Evolutionary conservation across 2,888 invertebrate species (phyloP), one percentile per base, ranked within the genome.

Genomic region (Agrilus mali): DNA sequence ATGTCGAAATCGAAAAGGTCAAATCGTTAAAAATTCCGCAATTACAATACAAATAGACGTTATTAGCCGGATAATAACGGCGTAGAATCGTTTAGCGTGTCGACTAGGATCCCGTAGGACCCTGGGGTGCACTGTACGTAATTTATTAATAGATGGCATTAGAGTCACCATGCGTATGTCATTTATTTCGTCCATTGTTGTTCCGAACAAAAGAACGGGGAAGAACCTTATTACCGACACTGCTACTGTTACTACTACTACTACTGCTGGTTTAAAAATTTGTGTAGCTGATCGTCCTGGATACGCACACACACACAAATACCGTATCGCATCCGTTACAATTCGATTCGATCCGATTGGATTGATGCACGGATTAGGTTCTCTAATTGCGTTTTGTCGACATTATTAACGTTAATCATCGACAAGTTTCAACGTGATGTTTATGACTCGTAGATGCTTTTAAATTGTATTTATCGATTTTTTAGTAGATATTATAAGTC

Each of bases 41-140:
- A 67, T 67, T 67, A 67, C 66, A 67, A 67, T 66, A 67, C 66
- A 67, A 67, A 67, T 67, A 65, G 67, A 65, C 60, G 61, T 65
- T 64, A 66, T 67, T 67, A 67, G 61, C 53, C 56, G 60, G 62
- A 63, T 65, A 66, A 66, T 67, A 65, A 66, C 65, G 61, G 60
- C 61, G 64, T 62, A 63, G 60, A 63, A 65, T 65, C 65, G 66
- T 61, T 65, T 63, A 64, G 61, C 61, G 63, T 57, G 60, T 59
- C 56, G 53, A 48, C 48, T 44, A 46, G 46, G 46, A 27, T 10
- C 27, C 8, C 36, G 36, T 33, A 47, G 41, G 55, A 57, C 64
- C 60, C 59, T 53, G 54, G 66, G 64, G 65, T 62, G 63, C 60
- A 61, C 60, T 64, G 58, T 58, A 56, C 58, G 63, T 66, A 64